A percentile compares a stretch with the other conserved stretches of the same genome.
These are phyloP conservation scores for Menidia menidia DNA, from an alignment of 2,797 vertebrate genomes.

Conservation along the genomic window DNA sequence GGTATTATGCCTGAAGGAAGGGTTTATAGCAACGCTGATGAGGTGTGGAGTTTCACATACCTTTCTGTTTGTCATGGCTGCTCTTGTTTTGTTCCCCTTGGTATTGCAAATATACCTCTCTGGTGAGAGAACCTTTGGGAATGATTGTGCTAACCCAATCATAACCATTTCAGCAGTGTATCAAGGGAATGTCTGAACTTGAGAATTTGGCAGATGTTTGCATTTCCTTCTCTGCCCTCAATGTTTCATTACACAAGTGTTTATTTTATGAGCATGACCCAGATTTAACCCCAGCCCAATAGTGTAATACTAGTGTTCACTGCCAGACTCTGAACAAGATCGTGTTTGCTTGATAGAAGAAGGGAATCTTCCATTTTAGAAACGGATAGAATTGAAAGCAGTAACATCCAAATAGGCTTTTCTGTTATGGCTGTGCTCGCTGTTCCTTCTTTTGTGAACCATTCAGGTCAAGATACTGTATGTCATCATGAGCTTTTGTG, in stretches of 20 bases:
- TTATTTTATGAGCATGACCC: conserved; percentile 54
- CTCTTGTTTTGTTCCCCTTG: neutral
- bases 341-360: conserved; percentile 39
- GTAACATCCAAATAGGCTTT: neutral
- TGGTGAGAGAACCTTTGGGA: neutral
- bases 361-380: neutral
- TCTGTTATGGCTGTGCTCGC: neutral
- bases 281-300: conserved; percentile 37
- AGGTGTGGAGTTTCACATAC: conserved; percentile 3
- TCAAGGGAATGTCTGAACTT: neutral
- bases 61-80: neutral
- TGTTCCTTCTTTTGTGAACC: neutral
- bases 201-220: conserved; percentile 12
- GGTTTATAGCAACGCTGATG: neutral
- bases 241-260: conserved; percentile 27
- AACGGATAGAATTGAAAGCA: neutral
- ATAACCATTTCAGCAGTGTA: conserved; percentile 4
- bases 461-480: neutral
- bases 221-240: conserved; percentile 5
- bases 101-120: neutral
- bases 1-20: conserved; percentile 3
- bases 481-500: neutral
- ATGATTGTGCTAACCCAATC: neutral
- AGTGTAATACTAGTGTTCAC: neutral
- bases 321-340: conserved; percentile 34